phyloP scores from a whole-genome alignment of 2,888 invertebrate species.

The Latrodectus hesperus region DNA sequence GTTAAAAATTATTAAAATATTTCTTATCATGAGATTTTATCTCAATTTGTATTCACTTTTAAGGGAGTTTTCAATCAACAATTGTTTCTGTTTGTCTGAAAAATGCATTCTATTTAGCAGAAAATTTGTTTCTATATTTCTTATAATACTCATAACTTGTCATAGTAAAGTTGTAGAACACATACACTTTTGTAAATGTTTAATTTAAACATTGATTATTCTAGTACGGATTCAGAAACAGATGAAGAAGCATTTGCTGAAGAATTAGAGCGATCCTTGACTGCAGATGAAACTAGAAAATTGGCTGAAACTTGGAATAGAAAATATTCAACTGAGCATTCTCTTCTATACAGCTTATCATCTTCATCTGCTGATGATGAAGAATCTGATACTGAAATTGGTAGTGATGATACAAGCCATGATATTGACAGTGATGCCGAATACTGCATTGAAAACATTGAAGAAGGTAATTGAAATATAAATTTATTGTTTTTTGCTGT shows the following conservation, averaged over 20 bases:
- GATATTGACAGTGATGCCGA: slow-evolving; percentile 72
- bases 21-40: too few species aligned
- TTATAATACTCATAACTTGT: too few species aligned
- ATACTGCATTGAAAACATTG: slow-evolving; percentile 71
- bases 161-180: too few species aligned
- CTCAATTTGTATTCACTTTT: not conserved
- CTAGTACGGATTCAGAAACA: slow-evolving; percentile 77
- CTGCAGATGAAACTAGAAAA: slow-evolving; percentile 82
- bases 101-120: not conserved
- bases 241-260: slow-evolving; percentile 74
- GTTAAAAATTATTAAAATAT: too few species aligned
- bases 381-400: slow-evolving; percentile 72
- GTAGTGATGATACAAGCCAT: slow-evolving; percentile 70
- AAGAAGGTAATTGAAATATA: slow-evolving; percentile 47
- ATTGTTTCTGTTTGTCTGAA: not conserved
- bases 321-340: slow-evolving; percentile 76
- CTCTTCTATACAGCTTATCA: slow-evolving; percentile 32
- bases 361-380: slow-evolving; percentile 71
- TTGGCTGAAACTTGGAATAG: slow-evolving; percentile 83
- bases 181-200: not conserved
- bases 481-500: too few species aligned
- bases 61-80: not conserved
- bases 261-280: slow-evolving; percentile 75
- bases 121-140: not conserved
- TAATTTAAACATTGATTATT: slow-evolving; percentile 15